Percentiles rank a stretch among this genome's conserved stretches.
These are phyloP conservation scores for Thomomys bottae DNA, from an alignment of 2,113 vertebrate genomes.

Conservation along the genomic window DNA sequence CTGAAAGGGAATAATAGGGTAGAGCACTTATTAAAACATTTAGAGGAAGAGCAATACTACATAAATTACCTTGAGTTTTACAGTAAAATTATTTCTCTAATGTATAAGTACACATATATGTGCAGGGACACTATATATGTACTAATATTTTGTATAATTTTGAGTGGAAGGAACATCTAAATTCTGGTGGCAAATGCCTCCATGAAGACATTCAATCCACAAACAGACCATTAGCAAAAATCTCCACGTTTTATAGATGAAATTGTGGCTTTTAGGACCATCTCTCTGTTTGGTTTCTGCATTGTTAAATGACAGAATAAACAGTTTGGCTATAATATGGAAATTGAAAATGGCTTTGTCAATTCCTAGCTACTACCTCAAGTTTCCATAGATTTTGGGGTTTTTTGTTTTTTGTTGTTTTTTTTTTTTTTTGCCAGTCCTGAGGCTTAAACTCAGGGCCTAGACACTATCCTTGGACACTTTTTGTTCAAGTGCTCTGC, in stretches of 20 bases:
- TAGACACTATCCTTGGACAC: no score
- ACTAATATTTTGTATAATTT: neutral
- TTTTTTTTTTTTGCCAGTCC: no score
- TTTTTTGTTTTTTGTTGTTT: no score
- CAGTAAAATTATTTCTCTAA: neutral
- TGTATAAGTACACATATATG: neutral
- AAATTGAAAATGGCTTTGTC: neutral
- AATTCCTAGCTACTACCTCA: neutral
- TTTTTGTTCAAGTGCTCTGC: no score
- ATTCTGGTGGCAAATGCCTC: neutral
- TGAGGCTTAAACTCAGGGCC: no score
- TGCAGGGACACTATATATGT: neutral
- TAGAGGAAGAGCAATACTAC: neutral
- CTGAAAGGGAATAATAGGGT: neutral
- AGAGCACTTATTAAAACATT: slow-evolving; percentile 27
- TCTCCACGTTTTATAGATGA: neutral
- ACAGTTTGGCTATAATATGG: neutral
- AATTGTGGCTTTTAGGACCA: neutral
- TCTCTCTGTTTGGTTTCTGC: neutral
- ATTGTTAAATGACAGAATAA: neutral
- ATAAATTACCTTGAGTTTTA: slow-evolving; percentile 20
- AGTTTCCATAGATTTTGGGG: neutral
- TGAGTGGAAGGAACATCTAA: neutral
- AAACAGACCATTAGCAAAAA: neutral
- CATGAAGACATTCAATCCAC: neutral